phyloP scores from a whole-genome alignment of 1,140 invertebrate genomes.

The Drosophila navojoa region DNA sequence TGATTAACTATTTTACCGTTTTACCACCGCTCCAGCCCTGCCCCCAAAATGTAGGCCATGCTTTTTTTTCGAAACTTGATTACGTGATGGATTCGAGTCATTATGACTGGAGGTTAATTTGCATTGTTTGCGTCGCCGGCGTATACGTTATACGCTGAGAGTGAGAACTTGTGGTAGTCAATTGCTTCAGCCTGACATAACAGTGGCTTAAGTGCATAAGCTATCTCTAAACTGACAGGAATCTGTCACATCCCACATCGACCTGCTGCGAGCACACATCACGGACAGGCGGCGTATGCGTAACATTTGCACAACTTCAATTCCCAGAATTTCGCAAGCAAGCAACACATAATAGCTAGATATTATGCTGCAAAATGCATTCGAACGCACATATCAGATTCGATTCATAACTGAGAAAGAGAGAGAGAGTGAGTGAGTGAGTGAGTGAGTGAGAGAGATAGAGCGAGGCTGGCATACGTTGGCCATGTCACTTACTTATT shows the following conservation, averaged over 20 bases:
- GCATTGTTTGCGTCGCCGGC: conserved; percentile 41
- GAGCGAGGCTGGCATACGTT: background rate
- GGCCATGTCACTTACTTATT: conserved; percentile 56
- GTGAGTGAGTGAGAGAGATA: background rate
- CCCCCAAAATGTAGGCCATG: conserved; percentile 43
- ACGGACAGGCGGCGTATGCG: conserved; percentile 22
- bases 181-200: conserved; percentile 12
- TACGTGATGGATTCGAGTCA: conserved; percentile 75
- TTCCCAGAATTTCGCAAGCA: conserved; percentile 6
- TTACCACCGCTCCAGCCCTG: background rate
- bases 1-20: conserved; percentile 72
- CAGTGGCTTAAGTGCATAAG: background rate
- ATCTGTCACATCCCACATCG: background rate
- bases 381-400: conserved; percentile 65
- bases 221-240: background rate
- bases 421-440: background rate
- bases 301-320: conserved; percentile 27
- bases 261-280: background rate
- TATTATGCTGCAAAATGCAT: conserved; percentile 57
- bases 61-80: conserved; percentile 51
- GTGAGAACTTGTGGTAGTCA: conserved; percentile 23
- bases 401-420: conserved; percentile 26
- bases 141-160: conserved; percentile 34
- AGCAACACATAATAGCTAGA: conserved; percentile 30
- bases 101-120: conserved; percentile 53